Percentiles rank a stretch among this genome's conserved stretches.
These are phyloP conservation scores for Indri indri DNA, from an alignment of 2,113 vertebrate genomes.

Conservation along the genomic window DNA sequence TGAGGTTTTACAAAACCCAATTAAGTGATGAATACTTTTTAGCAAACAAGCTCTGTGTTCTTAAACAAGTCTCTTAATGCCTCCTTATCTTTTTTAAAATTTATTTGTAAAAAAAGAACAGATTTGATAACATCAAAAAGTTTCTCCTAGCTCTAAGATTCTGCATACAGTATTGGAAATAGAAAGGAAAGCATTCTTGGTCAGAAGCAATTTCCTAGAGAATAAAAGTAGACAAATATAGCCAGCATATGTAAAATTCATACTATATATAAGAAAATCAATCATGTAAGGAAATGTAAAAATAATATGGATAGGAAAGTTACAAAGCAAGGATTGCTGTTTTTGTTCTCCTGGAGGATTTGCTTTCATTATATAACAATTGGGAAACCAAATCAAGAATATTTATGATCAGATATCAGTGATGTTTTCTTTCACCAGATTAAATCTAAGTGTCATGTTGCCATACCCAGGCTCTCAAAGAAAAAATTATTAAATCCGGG, in stretches of 20 bases:
- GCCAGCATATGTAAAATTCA: not conserved
- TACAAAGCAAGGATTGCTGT: not conserved
- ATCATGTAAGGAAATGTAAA: not conserved
- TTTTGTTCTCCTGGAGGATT: not conserved
- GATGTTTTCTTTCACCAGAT: not conserved
- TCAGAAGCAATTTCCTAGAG: not conserved
- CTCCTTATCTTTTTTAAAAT: not conserved
- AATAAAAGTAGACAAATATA: conserved; percentile 23
- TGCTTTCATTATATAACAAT: not conserved
- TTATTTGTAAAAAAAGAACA: conserved; percentile 29
- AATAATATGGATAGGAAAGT: not conserved
- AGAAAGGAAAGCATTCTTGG: not conserved
- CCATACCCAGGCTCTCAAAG: not conserved
- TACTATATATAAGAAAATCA: conserved; percentile 12
- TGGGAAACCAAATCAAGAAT: not conserved
- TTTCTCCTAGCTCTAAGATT: not conserved
- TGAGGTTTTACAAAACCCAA: not conserved
- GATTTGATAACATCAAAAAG: not conserved
- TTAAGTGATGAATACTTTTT: not conserved
- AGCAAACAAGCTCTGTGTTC: not conserved
- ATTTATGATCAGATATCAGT: not conserved
- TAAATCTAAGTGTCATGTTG: not conserved
- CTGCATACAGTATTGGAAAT: not conserved
- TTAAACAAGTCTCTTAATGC: not conserved
- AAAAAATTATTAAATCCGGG: conserved; percentile 18